These are phyloP conservation scores for Alcedo quadribrachys DNA, from an alignment of 2,797 vertebrate genomes.

Conservation along the genomic window DNA sequence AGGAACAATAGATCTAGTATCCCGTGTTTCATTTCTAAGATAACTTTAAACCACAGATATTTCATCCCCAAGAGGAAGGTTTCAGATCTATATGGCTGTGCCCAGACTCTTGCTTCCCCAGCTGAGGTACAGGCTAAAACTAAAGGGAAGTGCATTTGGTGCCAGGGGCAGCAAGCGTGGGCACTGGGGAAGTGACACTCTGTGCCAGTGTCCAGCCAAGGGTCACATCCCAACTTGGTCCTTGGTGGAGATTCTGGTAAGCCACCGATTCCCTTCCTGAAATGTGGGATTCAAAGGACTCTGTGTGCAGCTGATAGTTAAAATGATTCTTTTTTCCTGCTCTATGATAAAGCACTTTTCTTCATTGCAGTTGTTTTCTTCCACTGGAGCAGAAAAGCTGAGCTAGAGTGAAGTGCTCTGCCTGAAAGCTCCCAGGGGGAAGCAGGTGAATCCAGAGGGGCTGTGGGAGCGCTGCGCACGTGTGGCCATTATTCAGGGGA, in stretches of 20 bases:
- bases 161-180: background rate
- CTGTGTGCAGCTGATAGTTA: background rate
- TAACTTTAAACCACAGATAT: background rate
- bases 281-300: background rate
- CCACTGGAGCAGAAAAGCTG: background rate
- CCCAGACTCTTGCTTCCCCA: background rate
- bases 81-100: background rate
- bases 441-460: constrained; percentile 4
- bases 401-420: background rate
- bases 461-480: background rate
- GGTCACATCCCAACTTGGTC: background rate
- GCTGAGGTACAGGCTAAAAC: background rate
- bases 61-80: background rate
- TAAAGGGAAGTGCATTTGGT: background rate
- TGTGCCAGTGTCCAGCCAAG: fast-evolving
- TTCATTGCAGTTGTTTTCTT: background rate
- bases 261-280: background rate
- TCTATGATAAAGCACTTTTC: background rate
- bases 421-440: background rate
- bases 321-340: background rate
- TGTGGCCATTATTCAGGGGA: constrained; percentile 13
- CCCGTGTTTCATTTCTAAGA: background rate
- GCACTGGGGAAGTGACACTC: background rate
- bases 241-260: background rate
- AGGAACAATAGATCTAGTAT: background rate